Conservation (phyloP, 1,140 invertebrate genomes). For the Diuraphis noxia region DNA sequence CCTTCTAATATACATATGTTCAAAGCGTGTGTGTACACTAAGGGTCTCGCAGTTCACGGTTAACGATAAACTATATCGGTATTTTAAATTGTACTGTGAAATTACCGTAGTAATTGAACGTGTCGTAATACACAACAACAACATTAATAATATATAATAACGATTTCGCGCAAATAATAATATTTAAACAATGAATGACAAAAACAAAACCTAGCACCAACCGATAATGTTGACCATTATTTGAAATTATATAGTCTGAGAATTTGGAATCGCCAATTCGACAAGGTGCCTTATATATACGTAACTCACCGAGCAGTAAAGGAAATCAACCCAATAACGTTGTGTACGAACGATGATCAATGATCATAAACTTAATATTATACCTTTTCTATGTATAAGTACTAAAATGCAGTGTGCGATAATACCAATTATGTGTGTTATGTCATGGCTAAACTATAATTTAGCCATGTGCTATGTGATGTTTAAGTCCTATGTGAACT, state of each 20-base stretch:
- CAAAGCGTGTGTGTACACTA: background rate
- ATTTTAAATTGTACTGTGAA: background rate
- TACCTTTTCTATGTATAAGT: background rate
- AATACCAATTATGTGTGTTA: background rate
- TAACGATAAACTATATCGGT: background rate
- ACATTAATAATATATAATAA: background rate
- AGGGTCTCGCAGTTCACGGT: slow-evolving; percentile 6
- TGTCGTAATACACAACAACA: background rate
- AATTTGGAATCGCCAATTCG: background rate
- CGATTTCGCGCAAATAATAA: background rate
- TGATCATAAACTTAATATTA: background rate
- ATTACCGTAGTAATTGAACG: background rate
- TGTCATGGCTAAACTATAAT: no score
- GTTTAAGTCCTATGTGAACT: no score
- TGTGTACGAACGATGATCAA: background rate
- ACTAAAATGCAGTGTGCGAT: background rate
- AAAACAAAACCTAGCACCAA: background rate
- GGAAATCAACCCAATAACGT: background rate
- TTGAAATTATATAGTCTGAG: background rate
- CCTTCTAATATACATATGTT: background rate
- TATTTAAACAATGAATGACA: background rate
- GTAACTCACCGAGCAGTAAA: background rate
- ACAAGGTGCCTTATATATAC: background rate
- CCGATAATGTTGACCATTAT: background rate
- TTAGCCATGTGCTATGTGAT: no score